phyloP scores from a whole-genome alignment of 2,888 invertebrate genomes.

The Drosophila acutilabella region DNA sequence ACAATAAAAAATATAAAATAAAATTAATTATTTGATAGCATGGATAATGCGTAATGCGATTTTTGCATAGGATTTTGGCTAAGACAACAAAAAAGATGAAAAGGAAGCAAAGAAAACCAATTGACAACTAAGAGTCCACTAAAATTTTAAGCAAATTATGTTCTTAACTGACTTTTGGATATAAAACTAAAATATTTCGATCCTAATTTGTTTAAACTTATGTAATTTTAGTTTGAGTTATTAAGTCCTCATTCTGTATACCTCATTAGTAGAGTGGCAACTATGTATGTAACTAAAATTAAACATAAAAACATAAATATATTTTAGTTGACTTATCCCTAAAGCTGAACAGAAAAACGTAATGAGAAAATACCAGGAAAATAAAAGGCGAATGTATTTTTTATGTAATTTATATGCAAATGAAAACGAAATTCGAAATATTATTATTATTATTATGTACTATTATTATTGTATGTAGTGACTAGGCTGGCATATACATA shows the following conservation, averaged over 20 bases:
- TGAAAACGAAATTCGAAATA: conserved; percentile 15
- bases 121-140: conserved; percentile 65
- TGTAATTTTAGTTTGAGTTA: conserved; percentile 61
- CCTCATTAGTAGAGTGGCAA: conserved; percentile 73
- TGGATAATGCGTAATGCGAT: conserved; percentile 58
- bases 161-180: conserved; percentile 54
- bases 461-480: conserved; percentile 54
- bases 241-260: conserved; percentile 71
- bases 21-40: conserved; percentile 60
- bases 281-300: conserved; percentile 51
- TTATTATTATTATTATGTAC: conserved; percentile 16
- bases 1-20: conserved; percentile 49
- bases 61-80: conserved; percentile 70
- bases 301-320: conserved; percentile 14
- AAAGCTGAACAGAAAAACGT: conserved; percentile 38
- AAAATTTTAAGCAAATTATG: conserved; percentile 63
- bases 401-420: conserved; percentile 68
- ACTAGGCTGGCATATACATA: conserved; percentile 46
- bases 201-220: conserved; percentile 59
- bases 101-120: conserved; percentile 36
- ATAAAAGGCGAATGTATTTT: conserved; percentile 67
- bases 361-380: conserved; percentile 20
- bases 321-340: conserved; percentile 43
- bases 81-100: conserved; percentile 23
- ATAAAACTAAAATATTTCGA: conserved; percentile 46